Percentiles rank a stretch among this genome's conserved stretches.
phyloP scores from a whole-genome alignment of 1,140 invertebrate species.

The Halesus radiatus region DNA sequence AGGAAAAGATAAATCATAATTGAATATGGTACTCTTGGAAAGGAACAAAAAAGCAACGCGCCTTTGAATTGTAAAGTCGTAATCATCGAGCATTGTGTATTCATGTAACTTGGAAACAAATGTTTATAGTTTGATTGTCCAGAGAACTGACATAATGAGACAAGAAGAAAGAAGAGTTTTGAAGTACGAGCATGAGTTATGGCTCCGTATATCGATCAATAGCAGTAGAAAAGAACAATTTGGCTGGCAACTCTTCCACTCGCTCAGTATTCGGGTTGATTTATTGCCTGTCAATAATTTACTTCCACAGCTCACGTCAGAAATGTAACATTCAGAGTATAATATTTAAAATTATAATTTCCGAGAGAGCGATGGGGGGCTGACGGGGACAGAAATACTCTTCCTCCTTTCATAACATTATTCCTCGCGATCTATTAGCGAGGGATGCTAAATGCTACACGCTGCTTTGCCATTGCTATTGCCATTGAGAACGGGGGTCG shows the following conservation, averaged over 20 bases:
- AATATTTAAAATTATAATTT: slow-evolving; percentile 50
- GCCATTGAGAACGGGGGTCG: neutral
- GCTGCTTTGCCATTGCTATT: neutral
- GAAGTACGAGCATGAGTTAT: slow-evolving; percentile 45
- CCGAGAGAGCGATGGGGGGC: slow-evolving; percentile 35
- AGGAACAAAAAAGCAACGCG: slow-evolving; percentile 4
- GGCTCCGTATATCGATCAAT: slow-evolving; percentile 46
- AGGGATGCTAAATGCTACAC: slow-evolving; percentile 28
- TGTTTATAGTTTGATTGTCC: slow-evolving; percentile 25
- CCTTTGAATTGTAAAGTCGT: neutral
- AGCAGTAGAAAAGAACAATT: slow-evolving; percentile 30
- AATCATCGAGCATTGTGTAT: neutral
- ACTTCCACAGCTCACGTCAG: slow-evolving; percentile 47
- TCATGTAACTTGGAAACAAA: slow-evolving; percentile 15
- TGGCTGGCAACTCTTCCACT: slow-evolving; percentile 39
- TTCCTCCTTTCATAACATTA: slow-evolving; percentile 21
- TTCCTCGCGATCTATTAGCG: slow-evolving; percentile 34
- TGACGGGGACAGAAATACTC: slow-evolving; percentile 12
- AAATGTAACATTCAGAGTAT: slow-evolving; percentile 49
- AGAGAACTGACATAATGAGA: slow-evolving; percentile 21
- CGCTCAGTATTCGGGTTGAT: slow-evolving; percentile 30
- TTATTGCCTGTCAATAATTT: slow-evolving; percentile 53
- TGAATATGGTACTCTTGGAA: neutral
- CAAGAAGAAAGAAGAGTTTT: slow-evolving; percentile 32
- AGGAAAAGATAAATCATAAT: neutral